These are phyloP conservation scores for Vollenhovia emeryi DNA, from an alignment of 1,140 invertebrate species.

Conservation along the genomic window DNA sequence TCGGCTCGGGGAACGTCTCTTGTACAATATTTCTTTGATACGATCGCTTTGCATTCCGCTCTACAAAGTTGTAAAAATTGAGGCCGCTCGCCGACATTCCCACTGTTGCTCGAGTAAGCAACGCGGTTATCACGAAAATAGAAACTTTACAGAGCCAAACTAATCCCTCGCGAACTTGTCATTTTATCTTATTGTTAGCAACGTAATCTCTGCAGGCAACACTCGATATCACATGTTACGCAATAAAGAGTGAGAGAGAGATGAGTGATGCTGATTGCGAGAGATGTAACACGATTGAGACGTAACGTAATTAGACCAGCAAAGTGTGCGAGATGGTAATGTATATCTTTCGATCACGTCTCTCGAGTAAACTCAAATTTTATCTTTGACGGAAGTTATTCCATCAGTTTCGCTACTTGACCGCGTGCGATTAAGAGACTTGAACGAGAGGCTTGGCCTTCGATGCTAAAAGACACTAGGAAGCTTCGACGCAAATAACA, in stretches of 20 bases:
- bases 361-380: no score
- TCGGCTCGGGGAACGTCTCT: neutral
- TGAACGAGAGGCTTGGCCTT: neutral
- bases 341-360: no score
- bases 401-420: neutral
- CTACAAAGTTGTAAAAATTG: conserved; percentile 37
- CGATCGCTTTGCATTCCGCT: conserved; percentile 31
- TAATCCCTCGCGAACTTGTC: neutral
- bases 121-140: conserved; percentile 44
- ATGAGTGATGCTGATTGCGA: neutral
- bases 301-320: neutral
- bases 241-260: neutral
- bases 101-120: conserved; percentile 35
- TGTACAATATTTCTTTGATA: neutral
- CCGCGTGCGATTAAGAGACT: neutral
- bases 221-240: no score
- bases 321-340: no score
- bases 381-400: no score
- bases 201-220: no score
- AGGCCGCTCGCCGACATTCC: neutral
- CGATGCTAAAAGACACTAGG: neutral
- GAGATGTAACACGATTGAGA: neutral
- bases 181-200: no score
- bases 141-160: conserved; percentile 6
- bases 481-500: neutral